Conservation (phyloP, 1,140 invertebrate species). For the Arctopsyche grandis region DNA sequence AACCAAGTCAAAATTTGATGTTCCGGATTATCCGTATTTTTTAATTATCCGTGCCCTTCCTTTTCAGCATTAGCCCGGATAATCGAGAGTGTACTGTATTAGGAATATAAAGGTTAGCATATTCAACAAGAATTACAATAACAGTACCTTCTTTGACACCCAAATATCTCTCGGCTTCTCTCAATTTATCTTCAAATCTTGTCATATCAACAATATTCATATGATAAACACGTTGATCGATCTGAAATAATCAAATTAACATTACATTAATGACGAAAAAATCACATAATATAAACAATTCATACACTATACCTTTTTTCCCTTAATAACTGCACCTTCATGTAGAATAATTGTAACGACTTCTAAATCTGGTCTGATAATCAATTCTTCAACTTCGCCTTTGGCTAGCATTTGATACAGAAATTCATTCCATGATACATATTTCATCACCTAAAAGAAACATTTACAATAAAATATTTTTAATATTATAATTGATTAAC, state of each 20-base stretch:
- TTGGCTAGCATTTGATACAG: constrained; percentile 91
- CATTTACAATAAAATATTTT: constrained; percentile 14
- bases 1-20: no score
- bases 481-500: background rate
- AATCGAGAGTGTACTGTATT: no score
- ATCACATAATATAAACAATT: constrained; percentile 4
- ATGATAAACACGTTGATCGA: constrained; percentile 75
- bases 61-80: no score
- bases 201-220: constrained; percentile 86
- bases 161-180: constrained; percentile 80
- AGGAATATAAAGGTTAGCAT: no score
- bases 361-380: constrained; percentile 84
- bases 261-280: constrained; percentile 35
- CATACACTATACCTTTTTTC: constrained; percentile 68
- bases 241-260: constrained; percentile 60
- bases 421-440: constrained; percentile 96
- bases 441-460: constrained; percentile 61
- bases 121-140: background rate
- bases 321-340: constrained; percentile 89
- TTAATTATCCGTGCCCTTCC: no score
- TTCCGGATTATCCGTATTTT: no score
- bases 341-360: constrained; percentile 85
- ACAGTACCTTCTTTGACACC: constrained; percentile 77
- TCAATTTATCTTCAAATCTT: constrained; percentile 88
- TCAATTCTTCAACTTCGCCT: constrained; percentile 90